Percentiles rank a stretch among this genome's conserved stretches.
Evolutionary conservation across 2,797 vertebrate genomes (phyloP).

Genomic region (Caiman crocodilus): DNA sequence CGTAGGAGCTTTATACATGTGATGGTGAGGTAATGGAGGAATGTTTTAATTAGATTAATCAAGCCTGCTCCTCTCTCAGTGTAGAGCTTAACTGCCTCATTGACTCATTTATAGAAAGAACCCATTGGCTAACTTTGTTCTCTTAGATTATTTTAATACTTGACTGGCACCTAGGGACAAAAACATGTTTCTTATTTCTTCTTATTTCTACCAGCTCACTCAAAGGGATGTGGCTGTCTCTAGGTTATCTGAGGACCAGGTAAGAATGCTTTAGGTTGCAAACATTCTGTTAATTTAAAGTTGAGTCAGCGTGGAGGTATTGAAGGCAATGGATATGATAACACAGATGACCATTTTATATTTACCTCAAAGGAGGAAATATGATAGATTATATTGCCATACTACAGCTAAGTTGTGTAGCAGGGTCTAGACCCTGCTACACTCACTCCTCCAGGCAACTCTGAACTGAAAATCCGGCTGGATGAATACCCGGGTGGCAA

Average conservation of each 20-base stretch:
- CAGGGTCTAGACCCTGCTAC: too few relatives aligned
- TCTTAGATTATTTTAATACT: neutral
- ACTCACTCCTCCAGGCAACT: too few relatives aligned
- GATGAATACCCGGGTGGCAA: too few relatives aligned
- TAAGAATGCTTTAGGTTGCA: neutral
- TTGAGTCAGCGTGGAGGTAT: neutral
- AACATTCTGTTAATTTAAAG: neutral
- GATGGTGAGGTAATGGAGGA: too few relatives aligned
- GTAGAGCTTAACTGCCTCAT: neutral
- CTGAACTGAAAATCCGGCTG: too few relatives aligned
- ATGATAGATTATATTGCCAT: neutral
- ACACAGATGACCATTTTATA: neutral
- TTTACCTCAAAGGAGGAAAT: neutral
- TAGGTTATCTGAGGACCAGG: neutral
- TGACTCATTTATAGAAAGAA: neutral
- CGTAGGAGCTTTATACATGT: too few relatives aligned
- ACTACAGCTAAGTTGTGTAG: neutral
- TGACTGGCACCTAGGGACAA: neutral
- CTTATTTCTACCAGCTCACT: neutral
- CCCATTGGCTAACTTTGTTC: neutral
- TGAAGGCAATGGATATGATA: neutral
- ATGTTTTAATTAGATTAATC: neutral
- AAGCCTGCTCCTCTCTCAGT: neutral
- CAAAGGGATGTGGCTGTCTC: neutral
- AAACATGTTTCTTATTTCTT: neutral